A percentile compares a stretch with the other conserved stretches of the same genome.
These are phyloP conservation scores for Stenichneumon culpator DNA, from an alignment of 2,888 invertebrate genomes.

Conservation along the genomic window DNA sequence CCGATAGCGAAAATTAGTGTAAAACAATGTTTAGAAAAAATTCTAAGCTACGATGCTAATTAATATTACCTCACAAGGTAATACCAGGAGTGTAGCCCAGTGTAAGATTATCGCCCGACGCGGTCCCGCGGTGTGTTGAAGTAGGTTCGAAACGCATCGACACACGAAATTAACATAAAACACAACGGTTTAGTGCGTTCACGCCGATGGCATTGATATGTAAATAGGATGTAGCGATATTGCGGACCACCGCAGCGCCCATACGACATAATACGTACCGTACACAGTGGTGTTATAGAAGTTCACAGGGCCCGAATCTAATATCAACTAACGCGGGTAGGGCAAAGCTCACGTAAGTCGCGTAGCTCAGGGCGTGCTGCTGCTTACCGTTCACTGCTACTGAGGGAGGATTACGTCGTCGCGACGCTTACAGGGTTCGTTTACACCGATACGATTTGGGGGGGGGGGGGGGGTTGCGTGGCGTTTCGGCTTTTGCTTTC, in stretches of 20 bases:
- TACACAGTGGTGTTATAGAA: slow-evolving; percentile 18
- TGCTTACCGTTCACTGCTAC: slow-evolving; percentile 53
- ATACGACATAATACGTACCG: slow-evolving; percentile 35
- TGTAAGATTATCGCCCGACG: not conserved
- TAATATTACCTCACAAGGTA: no score
- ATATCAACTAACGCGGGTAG: slow-evolving; percentile 68
- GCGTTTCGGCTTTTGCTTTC: slow-evolving; percentile 67
- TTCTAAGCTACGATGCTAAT: no score
- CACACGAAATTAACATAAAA: slow-evolving; percentile 21
- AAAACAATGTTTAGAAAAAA: not conserved
- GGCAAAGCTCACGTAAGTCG: slow-evolving; percentile 55
- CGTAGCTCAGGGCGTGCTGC: slow-evolving; percentile 54
- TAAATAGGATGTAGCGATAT: slow-evolving; percentile 56
- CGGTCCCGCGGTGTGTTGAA: not conserved
- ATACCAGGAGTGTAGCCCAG: not conserved
- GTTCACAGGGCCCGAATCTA: slow-evolving; percentile 63
- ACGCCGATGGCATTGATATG: slow-evolving; percentile 56
- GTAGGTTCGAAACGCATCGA: slow-evolving; percentile 21
- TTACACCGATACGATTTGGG: slow-evolving; percentile 56
- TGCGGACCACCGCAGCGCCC: slow-evolving; percentile 61
- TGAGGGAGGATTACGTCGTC: slow-evolving; percentile 66
- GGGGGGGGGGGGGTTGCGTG: slow-evolving; percentile 68
- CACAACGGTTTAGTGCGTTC: slow-evolving; percentile 1
- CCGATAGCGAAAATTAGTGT: no score
- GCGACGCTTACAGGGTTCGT: slow-evolving; percentile 67